A percentile compares a stretch with the other conserved stretches of the same genome.
These are phyloP conservation scores for Dromaius novaehollandiae DNA, from an alignment of 2,113 vertebrate species.

Conservation along the genomic window DNA sequence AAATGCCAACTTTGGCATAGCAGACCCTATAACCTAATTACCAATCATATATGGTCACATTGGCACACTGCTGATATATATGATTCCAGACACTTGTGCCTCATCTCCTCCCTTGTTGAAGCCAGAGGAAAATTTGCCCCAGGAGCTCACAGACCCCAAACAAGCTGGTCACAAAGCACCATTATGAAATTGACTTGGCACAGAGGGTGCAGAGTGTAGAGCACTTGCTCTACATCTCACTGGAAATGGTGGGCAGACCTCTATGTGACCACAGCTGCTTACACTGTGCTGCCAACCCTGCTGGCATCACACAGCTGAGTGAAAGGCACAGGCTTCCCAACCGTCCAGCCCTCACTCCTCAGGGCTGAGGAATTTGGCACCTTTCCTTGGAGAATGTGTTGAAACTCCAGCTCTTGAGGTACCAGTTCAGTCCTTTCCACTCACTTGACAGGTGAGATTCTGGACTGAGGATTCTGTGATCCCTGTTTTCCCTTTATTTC, in stretches of 20 bases:
- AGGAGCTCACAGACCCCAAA: no score
- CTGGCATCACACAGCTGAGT: accelerated
- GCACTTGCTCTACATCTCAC: background rate
- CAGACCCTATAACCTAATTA: background rate
- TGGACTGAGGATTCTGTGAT: background rate
- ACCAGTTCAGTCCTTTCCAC: background rate
- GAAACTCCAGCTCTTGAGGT: background rate
- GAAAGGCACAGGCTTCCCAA: accelerated
- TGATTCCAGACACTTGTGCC: background rate
- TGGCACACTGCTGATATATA: background rate
- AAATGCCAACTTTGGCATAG: no score
- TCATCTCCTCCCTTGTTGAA: no score
- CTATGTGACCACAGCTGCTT: background rate
- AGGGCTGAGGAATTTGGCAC: background rate
- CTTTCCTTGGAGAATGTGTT: background rate
- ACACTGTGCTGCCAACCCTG: background rate
- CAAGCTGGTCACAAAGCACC: no score
- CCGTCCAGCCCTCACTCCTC: background rate
- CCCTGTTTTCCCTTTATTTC: background rate
- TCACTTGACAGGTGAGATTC: background rate
- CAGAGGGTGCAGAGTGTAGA: background rate
- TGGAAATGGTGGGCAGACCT: background rate
- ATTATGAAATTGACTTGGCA: no score
- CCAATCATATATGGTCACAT: background rate
- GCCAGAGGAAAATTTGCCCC: no score